Conservation (phyloP, 2,797 vertebrate species). For the Australoheros facetus region DNA sequence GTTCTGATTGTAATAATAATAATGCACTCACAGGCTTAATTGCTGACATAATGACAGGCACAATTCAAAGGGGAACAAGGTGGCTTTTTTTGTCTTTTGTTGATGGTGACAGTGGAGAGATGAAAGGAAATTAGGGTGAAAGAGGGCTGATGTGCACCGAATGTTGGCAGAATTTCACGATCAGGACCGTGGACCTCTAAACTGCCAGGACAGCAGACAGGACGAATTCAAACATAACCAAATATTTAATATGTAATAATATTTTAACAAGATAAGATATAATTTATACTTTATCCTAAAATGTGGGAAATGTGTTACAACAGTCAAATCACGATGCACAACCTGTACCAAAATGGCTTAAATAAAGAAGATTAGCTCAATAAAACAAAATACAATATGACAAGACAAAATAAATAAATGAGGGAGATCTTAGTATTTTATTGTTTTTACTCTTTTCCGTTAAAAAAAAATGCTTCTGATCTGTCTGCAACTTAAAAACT, state of each 20-base stretch:
- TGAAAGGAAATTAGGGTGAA: conserved; percentile 6
- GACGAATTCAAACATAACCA: not conserved
- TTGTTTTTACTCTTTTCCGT: not conserved
- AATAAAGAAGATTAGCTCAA: too few relatives aligned
- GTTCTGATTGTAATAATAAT: not conserved
- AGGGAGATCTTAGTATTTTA: not conserved
- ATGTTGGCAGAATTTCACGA: not conserved
- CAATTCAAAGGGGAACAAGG: conserved; percentile 16
- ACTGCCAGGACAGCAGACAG: not conserved
- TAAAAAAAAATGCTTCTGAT: not conserved
- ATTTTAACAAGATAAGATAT: too few relatives aligned
- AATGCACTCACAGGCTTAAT: not conserved
- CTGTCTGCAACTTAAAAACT: not conserved
- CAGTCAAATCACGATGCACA: too few relatives aligned
- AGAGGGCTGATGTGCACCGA: not conserved
- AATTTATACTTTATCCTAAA: too few relatives aligned
- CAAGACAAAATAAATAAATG: too few relatives aligned
- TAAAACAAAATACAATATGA: too few relatives aligned
- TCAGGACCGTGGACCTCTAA: not conserved
- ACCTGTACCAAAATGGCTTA: too few relatives aligned
- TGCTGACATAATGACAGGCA: not conserved
- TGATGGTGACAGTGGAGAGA: not conserved
- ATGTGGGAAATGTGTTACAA: too few relatives aligned
- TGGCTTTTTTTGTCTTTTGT: conserved; percentile 14
- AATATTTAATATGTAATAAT: too few relatives aligned